Conservation (phyloP, 1,140 invertebrate species). For the Apocrypta bakeri region DNA sequence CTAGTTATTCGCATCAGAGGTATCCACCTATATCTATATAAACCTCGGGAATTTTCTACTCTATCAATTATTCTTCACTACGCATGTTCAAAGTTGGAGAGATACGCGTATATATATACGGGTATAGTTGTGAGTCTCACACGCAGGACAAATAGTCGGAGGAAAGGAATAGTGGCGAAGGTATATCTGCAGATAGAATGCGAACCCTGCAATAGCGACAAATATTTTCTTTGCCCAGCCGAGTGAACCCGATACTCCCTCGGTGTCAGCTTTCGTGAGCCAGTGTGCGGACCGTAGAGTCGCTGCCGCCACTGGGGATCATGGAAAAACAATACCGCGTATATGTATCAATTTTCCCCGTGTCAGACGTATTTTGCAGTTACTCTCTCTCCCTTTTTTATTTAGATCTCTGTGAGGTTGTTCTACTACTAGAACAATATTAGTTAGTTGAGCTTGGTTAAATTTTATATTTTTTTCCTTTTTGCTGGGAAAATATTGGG, state of each 20-base stretch:
- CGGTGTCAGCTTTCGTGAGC: constrained; percentile 1
- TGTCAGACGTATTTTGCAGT: constrained; percentile 49
- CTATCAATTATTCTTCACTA: no score
- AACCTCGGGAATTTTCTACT: no score
- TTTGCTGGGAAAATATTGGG: background rate
- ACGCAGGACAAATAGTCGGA: no score
- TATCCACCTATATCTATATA: no score
- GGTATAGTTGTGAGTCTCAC: no score
- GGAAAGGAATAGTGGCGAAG: no score
- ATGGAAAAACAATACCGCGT: constrained; percentile 8
- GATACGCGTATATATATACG: background rate
- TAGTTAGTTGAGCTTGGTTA: no score
- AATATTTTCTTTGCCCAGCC: constrained; percentile 22
- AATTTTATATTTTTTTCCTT: background rate
- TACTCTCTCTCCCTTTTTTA: constrained; percentile 47
- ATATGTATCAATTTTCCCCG: constrained; percentile 26
- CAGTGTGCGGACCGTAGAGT: no score
- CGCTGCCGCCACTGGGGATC: background rate
- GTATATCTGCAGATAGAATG: background rate
- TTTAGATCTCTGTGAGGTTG: no score
- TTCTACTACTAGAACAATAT: no score
- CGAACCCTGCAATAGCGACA: background rate
- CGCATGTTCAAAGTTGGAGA: no score
- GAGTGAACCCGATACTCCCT: constrained; percentile 20
- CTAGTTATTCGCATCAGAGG: no score